Evolutionary conservation across 2,797 vertebrate genomes (phyloP).

Genomic region (Pempheris klunzingeri): DNA sequence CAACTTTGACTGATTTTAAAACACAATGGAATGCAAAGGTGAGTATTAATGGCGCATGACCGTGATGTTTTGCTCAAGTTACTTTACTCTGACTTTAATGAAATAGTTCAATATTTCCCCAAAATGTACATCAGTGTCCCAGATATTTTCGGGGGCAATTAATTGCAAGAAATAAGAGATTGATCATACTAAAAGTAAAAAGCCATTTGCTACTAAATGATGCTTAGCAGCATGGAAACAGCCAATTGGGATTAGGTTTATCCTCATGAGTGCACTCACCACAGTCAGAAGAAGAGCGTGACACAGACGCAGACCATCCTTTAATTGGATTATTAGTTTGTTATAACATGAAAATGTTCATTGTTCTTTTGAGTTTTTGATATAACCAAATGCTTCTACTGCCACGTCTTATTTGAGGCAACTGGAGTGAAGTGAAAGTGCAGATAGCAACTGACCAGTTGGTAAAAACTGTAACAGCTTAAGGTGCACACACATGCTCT

Average conservation of each 20-base stretch:
- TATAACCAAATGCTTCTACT: neutral
- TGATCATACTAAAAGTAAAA: neutral
- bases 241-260: neutral
- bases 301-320: neutral
- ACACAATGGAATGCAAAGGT: too few relatives aligned
- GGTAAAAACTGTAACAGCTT: slow-evolving; percentile 48
- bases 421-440: slow-evolving; percentile 23
- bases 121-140: too few relatives aligned
- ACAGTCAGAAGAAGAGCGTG: too few relatives aligned
- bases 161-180: neutral
- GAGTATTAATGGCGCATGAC: neutral
- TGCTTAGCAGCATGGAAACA: neutral
- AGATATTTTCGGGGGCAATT: too few relatives aligned
- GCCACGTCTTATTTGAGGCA: neutral
- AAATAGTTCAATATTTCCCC: too few relatives aligned
- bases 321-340: neutral
- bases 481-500: slow-evolving; percentile 4
- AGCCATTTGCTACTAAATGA: neutral
- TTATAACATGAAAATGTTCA: neutral
- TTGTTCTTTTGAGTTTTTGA: neutral
- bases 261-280: neutral
- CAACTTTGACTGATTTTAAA: neutral
- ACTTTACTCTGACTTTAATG: too few relatives aligned
- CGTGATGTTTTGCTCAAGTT: too few relatives aligned
- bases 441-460: slow-evolving; percentile 36